Conservation (phyloP, 2,888 invertebrate genomes). For the Melieria crassipennis region DNA sequence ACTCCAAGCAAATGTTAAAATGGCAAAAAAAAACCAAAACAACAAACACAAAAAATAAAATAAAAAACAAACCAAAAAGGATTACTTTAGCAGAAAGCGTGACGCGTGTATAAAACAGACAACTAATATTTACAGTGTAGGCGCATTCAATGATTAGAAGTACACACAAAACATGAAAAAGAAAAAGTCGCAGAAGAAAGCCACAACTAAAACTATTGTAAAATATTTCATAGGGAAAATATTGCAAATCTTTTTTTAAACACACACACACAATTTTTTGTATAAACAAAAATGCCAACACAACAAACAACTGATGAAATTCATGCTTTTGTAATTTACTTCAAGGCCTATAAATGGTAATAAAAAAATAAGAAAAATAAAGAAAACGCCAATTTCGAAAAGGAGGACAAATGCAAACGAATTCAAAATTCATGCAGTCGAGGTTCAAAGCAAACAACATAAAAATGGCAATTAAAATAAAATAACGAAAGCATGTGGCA, state of each 20-base stretch:
- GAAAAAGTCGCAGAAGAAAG: constrained; percentile 28
- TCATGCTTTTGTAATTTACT: constrained; percentile 62
- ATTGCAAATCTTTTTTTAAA: constrained; percentile 32
- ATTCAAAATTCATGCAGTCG: constrained; percentile 40
- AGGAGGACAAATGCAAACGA: constrained; percentile 33
- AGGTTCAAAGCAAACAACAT: constrained; percentile 28
- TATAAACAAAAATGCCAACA: constrained; percentile 46
- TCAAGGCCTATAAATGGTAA: constrained; percentile 46
- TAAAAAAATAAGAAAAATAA: constrained; percentile 41
- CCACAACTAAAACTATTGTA: constrained; percentile 51
- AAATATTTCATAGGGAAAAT: constrained; percentile 48
- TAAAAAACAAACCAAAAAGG: constrained; percentile 36
- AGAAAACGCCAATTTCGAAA: constrained; percentile 58
- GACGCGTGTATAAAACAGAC: too few species aligned
- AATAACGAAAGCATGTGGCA: constrained; percentile 25
- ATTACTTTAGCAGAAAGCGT: too few species aligned
- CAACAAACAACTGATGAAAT: constrained; percentile 36
- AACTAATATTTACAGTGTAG: constrained; percentile 35
- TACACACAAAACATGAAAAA: constrained; percentile 23
- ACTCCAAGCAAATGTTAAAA: constrained; percentile 46
- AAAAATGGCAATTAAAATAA: constrained; percentile 28
- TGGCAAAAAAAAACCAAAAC: constrained; percentile 27
- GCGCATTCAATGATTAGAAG: constrained; percentile 45
- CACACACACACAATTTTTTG: constrained; percentile 44
- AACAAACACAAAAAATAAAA: neutral